Evolutionary conservation across 64 coral and sea anemone species (phyloP).

Genomic region (Catalaphyllia jardinei): DNA sequence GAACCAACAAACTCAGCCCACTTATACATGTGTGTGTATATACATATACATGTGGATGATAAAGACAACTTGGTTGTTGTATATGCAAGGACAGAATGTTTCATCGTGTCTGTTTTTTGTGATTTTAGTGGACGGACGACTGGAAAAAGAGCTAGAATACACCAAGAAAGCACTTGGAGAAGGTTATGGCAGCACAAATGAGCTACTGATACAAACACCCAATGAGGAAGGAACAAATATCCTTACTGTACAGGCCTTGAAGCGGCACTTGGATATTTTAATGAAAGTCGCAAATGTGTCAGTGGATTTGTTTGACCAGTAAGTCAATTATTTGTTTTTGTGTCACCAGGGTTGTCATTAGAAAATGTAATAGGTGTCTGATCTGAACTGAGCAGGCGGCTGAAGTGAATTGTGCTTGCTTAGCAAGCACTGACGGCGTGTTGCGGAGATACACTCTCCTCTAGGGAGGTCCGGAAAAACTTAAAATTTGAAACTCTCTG

Average conservation of each 20-base stretch:
- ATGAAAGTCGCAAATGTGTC: conserved; percentile 71
- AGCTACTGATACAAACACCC: conserved; percentile 90
- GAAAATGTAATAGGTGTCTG: too few relatives aligned
- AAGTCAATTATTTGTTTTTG: conserved; percentile 3
- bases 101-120: background rate
- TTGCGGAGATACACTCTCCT: too few relatives aligned
- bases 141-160: conserved; percentile 85
- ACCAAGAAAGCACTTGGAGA: conserved; percentile 65
- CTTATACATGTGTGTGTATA: background rate
- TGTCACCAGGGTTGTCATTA: too few relatives aligned
- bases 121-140: conserved; percentile 72
- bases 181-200: conserved; percentile 60
- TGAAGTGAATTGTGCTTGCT: too few relatives aligned
- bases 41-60: background rate
- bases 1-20: background rate
- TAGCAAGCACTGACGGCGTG: too few relatives aligned
- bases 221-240: conserved; percentile 85
- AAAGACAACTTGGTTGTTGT: background rate
- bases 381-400: too few relatives aligned
- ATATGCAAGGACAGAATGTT: background rate
- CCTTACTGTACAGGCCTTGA: conserved; percentile 61
- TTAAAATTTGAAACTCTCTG: too few relatives aligned
- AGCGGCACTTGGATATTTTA: conserved; percentile 66
- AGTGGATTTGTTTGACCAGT: conserved; percentile 83
- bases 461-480: too few relatives aligned